Conservation (phyloP, 2,797 vertebrate species). For the Premnoplex brunnescens region DNA sequence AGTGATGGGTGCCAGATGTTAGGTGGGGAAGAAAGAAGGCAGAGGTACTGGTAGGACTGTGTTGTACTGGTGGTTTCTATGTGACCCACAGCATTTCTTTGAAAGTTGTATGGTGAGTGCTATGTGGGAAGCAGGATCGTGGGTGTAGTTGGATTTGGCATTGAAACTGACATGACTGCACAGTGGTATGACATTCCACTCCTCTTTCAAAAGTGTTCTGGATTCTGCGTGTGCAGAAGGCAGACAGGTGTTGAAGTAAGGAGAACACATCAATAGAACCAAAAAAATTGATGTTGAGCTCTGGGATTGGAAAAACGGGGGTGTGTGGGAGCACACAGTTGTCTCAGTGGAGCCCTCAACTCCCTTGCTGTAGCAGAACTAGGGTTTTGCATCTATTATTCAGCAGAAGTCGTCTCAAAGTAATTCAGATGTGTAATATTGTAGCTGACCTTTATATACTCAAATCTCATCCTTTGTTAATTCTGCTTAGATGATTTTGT, state of each 20-base stretch:
- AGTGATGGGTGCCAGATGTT: neutral
- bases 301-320: neutral
- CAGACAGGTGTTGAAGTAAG: neutral
- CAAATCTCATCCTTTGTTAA: neutral
- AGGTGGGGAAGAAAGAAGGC: neutral
- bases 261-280: neutral
- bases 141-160: neutral
- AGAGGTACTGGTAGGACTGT: neutral
- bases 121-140: rapidly evolving
- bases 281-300: neutral
- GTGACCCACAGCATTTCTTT: neutral
- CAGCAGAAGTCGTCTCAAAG: conserved; percentile 14
- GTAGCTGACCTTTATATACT: conserved; percentile 9
- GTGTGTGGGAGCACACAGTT: neutral
- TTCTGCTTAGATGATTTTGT: neutral
- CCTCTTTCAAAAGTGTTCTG: neutral
- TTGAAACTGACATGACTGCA: neutral
- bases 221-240: rapidly evolving
- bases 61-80: neutral
- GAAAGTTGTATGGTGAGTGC: neutral
- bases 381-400: conserved; percentile 11
- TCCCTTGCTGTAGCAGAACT: neutral
- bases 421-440: neutral
- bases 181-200: neutral
- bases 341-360: neutral